Conservation (phyloP, 35 echinoderm and acorn worm genomes). For the Lytechinus pictus region DNA sequence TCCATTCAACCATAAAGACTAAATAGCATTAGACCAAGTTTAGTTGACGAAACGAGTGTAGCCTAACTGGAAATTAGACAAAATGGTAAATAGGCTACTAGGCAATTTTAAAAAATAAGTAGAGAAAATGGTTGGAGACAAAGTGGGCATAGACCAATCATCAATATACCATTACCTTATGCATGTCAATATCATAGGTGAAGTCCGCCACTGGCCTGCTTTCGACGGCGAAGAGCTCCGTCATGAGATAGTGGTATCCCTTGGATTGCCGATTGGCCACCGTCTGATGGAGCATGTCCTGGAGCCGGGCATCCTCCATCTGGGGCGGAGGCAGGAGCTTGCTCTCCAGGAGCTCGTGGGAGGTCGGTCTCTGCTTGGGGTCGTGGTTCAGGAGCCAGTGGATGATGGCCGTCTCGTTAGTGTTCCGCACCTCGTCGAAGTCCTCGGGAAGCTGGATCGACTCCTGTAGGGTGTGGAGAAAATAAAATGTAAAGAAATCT, state of each 20-base stretch:
- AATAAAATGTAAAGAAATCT: too few relatives aligned
- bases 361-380: conserved; percentile 78
- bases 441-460: conserved; percentile 87
- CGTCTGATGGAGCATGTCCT: conserved; percentile 91
- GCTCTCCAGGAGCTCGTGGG: conserved; percentile 83
- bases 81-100: too few relatives aligned
- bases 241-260: conserved; percentile 78
- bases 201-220: conserved; percentile 72
- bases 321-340: conserved; percentile 84
- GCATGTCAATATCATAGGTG: conserved; percentile 90
- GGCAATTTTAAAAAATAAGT: too few relatives aligned
- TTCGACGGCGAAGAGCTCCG: conserved; percentile 76
- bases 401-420: conserved; percentile 64
- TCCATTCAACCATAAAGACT: too few relatives aligned
- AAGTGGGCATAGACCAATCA: too few relatives aligned
- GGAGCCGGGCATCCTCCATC: conserved; percentile 88
- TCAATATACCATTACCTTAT: conserved; percentile 63
- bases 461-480: conserved; percentile 53
- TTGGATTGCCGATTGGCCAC: conserved; percentile 86
- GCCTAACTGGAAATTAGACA: too few relatives aligned
- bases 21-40: too few relatives aligned
- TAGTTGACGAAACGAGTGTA: too few relatives aligned
- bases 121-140: too few relatives aligned
- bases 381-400: conserved; percentile 95
- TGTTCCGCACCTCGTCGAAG: conserved; percentile 66